Conservation (phyloP, 2,113 vertebrate genomes). For the Epinephelus lanceolatus region DNA sequence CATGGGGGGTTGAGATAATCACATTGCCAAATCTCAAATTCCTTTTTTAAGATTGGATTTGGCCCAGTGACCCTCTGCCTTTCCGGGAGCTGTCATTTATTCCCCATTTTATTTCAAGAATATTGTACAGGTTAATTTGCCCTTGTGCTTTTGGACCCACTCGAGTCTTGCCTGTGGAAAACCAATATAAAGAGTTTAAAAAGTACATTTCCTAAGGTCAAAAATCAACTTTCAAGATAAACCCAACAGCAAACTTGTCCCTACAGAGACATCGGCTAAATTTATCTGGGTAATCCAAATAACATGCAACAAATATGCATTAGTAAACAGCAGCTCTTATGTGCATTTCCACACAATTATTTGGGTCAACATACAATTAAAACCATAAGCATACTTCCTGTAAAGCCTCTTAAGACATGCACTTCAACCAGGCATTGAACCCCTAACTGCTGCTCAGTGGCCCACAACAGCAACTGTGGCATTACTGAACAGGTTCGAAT, state of each 20-base stretch:
- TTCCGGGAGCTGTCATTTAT: neutral
- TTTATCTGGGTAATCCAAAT: neutral
- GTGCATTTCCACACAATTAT: no score
- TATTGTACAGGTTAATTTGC: neutral
- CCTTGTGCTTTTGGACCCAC: neutral
- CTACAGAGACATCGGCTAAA: neutral
- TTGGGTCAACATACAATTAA: neutral
- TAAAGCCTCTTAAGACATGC: neutral
- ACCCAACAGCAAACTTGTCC: neutral
- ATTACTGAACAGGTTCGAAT: slow-evolving; percentile 9
- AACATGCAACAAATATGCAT: neutral
- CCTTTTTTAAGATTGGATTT: neutral
- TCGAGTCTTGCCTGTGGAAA: neutral
- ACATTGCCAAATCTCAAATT: neutral
- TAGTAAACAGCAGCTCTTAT: neutral
- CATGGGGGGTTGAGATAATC: neutral
- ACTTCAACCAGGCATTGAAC: slow-evolving; percentile 11
- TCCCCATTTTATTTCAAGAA: neutral
- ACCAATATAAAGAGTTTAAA: neutral
- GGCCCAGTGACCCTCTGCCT: neutral
- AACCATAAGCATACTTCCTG: neutral
- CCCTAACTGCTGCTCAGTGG: neutral
- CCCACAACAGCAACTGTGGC: neutral
- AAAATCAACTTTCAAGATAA: neutral
- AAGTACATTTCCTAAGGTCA: neutral